Conservation (phyloP, 2,797 vertebrate genomes). For the Sebastolobus altivelis region DNA sequence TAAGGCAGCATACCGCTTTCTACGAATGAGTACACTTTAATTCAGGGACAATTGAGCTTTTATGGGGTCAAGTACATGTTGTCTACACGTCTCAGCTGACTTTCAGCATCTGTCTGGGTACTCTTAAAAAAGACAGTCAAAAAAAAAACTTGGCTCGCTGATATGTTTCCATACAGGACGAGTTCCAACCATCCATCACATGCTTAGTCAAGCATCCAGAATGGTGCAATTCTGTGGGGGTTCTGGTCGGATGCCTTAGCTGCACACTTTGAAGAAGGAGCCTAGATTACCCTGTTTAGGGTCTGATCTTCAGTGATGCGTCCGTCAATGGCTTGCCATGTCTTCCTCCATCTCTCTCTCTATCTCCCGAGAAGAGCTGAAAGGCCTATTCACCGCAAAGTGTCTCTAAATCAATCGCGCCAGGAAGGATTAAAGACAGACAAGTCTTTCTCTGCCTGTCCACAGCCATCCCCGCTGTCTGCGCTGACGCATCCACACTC, state of each 20-base stretch:
- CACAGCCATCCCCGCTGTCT: conserved; percentile 52
- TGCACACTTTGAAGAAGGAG: conserved; percentile 16
- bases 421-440: conserved; percentile 75
- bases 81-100: neutral
- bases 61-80: conserved; percentile 4
- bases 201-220: conserved; percentile 49
- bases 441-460: conserved; percentile 70
- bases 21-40: neutral
- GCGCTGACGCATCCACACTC: conserved; percentile 49
- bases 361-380: conserved; percentile 53
- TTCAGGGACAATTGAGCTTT: conserved; percentile 12
- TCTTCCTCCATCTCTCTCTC: conserved; percentile 38
- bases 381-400: conserved; percentile 67
- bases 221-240: conserved; percentile 30
- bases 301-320: conserved; percentile 37
- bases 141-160: neutral
- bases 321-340: conserved; percentile 48
- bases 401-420: conserved; percentile 81
- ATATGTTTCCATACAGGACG: conserved; percentile 20
- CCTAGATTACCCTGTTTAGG: conserved; percentile 38
- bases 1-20: conserved; percentile 12
- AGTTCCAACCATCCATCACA: conserved; percentile 38
- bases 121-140: neutral
- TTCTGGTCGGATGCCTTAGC: conserved; percentile 43
- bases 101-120: neutral